A percentile compares a stretch with the other conserved stretches of the same genome.
phyloP scores from a whole-genome alignment of 1,140 invertebrate genomes.

The Lepidurus packardi region DNA sequence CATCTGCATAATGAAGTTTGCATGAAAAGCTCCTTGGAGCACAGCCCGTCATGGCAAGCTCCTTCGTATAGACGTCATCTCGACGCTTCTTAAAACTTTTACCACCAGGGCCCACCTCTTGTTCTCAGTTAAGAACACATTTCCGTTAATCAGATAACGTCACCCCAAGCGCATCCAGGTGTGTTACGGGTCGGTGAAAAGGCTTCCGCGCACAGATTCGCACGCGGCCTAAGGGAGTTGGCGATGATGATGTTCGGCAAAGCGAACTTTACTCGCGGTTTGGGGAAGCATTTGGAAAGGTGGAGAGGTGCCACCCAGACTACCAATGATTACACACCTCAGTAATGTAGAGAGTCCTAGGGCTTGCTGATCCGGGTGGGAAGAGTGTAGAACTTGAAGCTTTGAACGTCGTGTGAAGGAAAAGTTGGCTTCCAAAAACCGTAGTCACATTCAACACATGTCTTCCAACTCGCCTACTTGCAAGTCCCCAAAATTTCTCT shows the following conservation, averaged over 20 bases:
- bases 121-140: neutral
- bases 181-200: neutral
- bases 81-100: neutral
- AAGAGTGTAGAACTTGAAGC: conserved; percentile 3
- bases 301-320: neutral
- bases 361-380: too few species aligned
- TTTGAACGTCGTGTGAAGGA: neutral
- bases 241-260: too few species aligned
- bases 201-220: neutral
- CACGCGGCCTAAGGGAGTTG: too few species aligned
- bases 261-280: too few species aligned
- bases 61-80: neutral
- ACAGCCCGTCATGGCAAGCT: neutral
- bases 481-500: neutral
- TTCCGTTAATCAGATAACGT: neutral
- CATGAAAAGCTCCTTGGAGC: neutral
- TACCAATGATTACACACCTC: neutral
- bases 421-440: neutral
- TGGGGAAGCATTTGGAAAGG: neutral
- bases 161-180: neutral
- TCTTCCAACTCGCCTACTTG: neutral
- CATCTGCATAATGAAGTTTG: neutral
- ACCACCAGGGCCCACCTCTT: neutral
- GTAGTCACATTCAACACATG: conserved; percentile 8
- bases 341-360: neutral